Base-by-base conservation (phyloP, 2,113 vertebrate genomes). In the Pteruthius melanotis region DNA sequence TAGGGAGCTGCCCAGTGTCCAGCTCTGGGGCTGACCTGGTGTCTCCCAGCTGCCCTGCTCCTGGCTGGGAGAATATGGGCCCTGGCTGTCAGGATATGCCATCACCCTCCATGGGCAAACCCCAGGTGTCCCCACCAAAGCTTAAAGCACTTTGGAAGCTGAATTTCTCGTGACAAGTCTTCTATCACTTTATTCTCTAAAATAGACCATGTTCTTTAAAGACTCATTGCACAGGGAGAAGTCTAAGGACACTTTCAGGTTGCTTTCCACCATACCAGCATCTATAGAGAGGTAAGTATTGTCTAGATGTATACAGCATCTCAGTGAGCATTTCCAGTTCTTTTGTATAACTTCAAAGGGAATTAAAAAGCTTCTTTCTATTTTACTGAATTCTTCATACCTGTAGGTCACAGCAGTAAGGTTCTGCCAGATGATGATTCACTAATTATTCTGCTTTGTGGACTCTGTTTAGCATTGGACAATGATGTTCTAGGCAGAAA, bases 1-100 rank as follows among this genome's bases (percentile, higher is more conserved):
- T n/a, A 49, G 8, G 5, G 16, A 57, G 15, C 5, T 33, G 26
- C 11, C 40, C 0, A 0, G 2, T 68, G 26, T 7, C 53, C 0
- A 0, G 22, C 7, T 7, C 13, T 35, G 24, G 6, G 35, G 47
- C n/a, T 63, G 6, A 7, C 14, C 14, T 3, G 0, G 14, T 47
- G 15, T 4, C 7, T 6, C 9, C 6, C 0, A 0, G 16, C 30
- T 65, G 12, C 2, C 70, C 42, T 65, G 35, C 20, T 7, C 19
- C 33, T 53, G 31, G 3, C 28, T 18, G 33, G 28, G 13, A 5
- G 1, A 28, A 12, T 14, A 18, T 0, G 5, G 10, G 9, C 27
- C 57, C 17, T 31, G 42, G 15, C 4, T 56, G 35, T 27, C 35
- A 56, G 22, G 15, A 19, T 13, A 10, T 39, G 42, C 11, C 33